Evolutionary conservation across 2,888 invertebrate species (phyloP).

Genomic region (Ectemnius cavifrons): DNA sequence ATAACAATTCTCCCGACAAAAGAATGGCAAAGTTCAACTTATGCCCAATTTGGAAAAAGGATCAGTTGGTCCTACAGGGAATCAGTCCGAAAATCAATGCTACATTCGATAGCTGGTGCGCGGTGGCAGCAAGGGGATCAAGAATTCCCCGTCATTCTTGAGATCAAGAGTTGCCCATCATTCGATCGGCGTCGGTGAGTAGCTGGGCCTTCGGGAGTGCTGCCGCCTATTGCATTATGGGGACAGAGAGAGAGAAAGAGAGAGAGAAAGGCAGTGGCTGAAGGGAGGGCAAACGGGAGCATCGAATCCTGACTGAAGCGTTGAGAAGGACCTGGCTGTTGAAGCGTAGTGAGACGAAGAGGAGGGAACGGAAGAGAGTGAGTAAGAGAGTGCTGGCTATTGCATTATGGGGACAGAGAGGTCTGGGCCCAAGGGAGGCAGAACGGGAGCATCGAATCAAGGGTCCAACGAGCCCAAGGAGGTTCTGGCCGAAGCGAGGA

Average conservation of each 20-base stretch:
- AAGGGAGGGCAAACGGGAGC: constrained; percentile 6
- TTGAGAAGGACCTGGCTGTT: no score
- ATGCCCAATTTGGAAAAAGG: not conserved
- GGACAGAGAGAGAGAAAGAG: not conserved
- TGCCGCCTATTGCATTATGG: no score
- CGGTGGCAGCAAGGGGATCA: constrained; percentile 44
- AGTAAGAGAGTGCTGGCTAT: constrained; percentile 32
- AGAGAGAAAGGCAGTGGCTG: not conserved
- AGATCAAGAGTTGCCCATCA: constrained; percentile 20
- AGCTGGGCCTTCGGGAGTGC: no score
- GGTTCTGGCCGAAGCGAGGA: constrained; percentile 1
- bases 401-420: constrained; percentile 60
- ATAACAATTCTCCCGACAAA: no score
- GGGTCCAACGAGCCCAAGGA: constrained; percentile 25
- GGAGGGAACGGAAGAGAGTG: not conserved
- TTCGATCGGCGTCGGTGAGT: constrained; percentile 26
- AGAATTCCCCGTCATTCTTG: constrained; percentile 52
- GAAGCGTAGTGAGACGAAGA: not conserved
- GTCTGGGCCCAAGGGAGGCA: not conserved
- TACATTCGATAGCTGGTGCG: constrained; percentile 11
- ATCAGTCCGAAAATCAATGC: constrained; percentile 37
- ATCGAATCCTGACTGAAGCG: constrained; percentile 10
- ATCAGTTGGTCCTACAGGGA: not conserved
- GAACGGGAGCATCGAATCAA: constrained; percentile 10
- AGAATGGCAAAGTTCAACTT: not conserved